Evolutionary conservation across 2,113 vertebrate species (phyloP).

Genomic region (Xenopus borealis): DNA sequence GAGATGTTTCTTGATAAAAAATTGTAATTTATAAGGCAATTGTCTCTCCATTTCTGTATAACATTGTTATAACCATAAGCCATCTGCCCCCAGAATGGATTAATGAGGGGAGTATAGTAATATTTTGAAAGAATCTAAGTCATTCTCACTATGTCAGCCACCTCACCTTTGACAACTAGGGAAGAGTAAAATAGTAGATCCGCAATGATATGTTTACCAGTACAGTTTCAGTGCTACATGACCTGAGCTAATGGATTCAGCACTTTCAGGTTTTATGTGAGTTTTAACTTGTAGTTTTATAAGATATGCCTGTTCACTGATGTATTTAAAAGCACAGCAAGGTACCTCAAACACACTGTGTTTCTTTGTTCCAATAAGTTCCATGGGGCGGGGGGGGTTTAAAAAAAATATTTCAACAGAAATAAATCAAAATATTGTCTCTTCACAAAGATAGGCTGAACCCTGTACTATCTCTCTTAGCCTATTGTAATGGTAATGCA

Average conservation of each 20-base stretch:
- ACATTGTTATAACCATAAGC: slow-evolving; percentile 26
- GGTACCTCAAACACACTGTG: neutral
- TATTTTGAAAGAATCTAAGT: slow-evolving; percentile 5
- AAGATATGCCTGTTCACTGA: neutral
- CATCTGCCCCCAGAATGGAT: slow-evolving; percentile 19
- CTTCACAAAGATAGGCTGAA: too few relatives aligned
- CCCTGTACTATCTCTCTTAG: too few relatives aligned
- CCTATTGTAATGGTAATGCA: too few relatives aligned
- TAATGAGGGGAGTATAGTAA: slow-evolving; percentile 7
- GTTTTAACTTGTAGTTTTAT: slow-evolving; percentile 20
- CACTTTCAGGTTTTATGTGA: neutral
- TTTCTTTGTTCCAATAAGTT: neutral
- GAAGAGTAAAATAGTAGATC: neutral
- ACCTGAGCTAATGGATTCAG: slow-evolving; percentile 24
- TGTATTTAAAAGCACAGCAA: slow-evolving; percentile 14
- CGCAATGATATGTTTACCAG: slow-evolving; percentile 12
- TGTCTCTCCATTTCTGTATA: slow-evolving; percentile 13
- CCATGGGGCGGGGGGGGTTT: too few relatives aligned
- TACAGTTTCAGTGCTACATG: neutral
- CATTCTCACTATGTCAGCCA: slow-evolving; percentile 20
- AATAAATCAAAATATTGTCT: too few relatives aligned
- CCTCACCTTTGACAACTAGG: slow-evolving; percentile 22
- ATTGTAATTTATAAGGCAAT: neutral
- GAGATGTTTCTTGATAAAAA: too few relatives aligned
- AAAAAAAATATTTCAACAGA: too few relatives aligned